phyloP scores from a whole-genome alignment of 2,797 vertebrate species.

The Otus scops region DNA sequence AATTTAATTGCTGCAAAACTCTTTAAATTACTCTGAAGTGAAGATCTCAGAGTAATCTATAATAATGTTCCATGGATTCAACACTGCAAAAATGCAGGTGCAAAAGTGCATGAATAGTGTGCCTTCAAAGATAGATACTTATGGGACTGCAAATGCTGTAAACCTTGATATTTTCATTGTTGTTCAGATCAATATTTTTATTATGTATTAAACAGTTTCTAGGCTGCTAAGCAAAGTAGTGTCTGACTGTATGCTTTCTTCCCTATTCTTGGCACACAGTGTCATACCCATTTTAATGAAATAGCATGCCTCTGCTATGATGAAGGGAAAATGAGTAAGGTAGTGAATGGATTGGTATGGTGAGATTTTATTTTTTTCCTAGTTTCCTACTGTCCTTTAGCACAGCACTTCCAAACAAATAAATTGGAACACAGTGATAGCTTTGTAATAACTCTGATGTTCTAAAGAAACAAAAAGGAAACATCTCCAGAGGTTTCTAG shows the following conservation, averaged over 20 bases:
- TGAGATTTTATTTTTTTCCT: accelerated
- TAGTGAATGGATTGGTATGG: not conserved
- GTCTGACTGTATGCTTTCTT: not conserved
- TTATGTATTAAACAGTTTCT: not conserved
- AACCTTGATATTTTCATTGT: not conserved
- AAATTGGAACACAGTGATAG: not conserved
- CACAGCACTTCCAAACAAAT: not conserved
- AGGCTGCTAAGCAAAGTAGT: not conserved
- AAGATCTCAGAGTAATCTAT: not conserved
- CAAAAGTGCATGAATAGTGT: not conserved
- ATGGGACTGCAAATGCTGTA: not conserved
- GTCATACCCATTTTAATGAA: not conserved
- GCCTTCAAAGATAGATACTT: not conserved
- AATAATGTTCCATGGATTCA: not conserved
- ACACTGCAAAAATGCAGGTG: not conserved
- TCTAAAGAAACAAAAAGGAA: not conserved
- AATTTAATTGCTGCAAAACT: not conserved
- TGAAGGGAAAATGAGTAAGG: not conserved
- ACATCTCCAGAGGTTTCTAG: not conserved
- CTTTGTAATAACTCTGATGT: not conserved
- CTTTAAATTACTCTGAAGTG: not conserved
- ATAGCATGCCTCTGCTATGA: not conserved
- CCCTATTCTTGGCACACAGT: not conserved
- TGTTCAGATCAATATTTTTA: not conserved
- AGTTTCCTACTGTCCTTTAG: not conserved